A percentile compares a stretch with the other conserved stretches of the same genome.
These are phyloP conservation scores for Cebus imitator DNA, from an alignment of 2,113 vertebrate species.

Conservation along the genomic window DNA sequence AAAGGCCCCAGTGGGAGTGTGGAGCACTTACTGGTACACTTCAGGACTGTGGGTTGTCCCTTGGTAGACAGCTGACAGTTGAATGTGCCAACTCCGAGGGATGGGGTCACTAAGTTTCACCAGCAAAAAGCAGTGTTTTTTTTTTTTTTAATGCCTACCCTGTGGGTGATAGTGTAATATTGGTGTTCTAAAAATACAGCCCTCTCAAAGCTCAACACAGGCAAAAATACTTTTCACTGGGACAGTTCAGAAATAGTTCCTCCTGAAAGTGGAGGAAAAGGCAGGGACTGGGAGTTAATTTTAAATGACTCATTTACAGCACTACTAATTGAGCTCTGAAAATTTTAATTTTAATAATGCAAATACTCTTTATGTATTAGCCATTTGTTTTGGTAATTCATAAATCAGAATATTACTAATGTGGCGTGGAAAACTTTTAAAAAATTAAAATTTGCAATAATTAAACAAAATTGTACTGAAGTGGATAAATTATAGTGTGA, in stretches of 20 bases:
- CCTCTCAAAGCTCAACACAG: not conserved
- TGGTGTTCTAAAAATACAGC: slow-evolving; percentile 68
- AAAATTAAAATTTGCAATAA: not conserved
- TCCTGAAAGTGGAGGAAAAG: not conserved
- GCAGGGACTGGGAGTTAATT: slow-evolving; percentile 9
- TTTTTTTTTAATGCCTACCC: not conserved
- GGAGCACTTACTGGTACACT: not conserved
- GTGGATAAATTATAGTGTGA: not conserved
- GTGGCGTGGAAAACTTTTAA: not conserved
- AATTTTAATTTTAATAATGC: slow-evolving; percentile 32
- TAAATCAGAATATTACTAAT: not conserved
- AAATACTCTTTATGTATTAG: not conserved
- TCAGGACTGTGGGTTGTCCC: not conserved
- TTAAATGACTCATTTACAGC: not conserved
- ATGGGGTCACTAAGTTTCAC: slow-evolving; percentile 35
- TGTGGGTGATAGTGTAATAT: slow-evolving; percentile 36
- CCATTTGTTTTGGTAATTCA: slow-evolving; percentile 1
- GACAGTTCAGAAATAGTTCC: slow-evolving; percentile 44
- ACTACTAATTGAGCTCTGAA: not conserved
- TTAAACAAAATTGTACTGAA: not conserved
- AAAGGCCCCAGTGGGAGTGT: not conserved
- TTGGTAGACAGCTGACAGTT: slow-evolving; percentile 11
- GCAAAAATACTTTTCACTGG: slow-evolving; percentile 33
- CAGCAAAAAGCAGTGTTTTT: slow-evolving; percentile 41
- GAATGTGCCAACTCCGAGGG: not conserved